phyloP scores from a whole-genome alignment of 2,888 invertebrate genomes.

The Diloba caeruleocephala region DNA sequence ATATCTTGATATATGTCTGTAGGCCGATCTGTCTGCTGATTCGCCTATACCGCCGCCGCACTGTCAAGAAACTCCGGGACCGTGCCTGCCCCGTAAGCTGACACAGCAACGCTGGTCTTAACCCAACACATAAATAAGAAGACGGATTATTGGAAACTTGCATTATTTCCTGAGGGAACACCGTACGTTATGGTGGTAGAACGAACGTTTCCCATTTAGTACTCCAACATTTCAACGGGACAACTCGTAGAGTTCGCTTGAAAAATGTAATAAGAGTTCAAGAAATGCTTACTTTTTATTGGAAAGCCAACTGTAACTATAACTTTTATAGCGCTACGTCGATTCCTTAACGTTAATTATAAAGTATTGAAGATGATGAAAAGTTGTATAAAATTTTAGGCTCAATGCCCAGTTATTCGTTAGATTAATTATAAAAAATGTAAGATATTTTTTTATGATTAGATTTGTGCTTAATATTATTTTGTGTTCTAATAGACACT shows the following conservation, averaged over 20 bases:
- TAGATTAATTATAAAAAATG: too few species aligned
- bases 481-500: too few species aligned
- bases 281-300: conserved; percentile 59
- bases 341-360: conserved; percentile 45
- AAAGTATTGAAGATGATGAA: conserved; percentile 13
- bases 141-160: conserved; percentile 44
- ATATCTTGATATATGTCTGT: too few species aligned
- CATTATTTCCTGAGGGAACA: conserved; percentile 36
- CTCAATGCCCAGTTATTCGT: too few species aligned
- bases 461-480: too few species aligned
- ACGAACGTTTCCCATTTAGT: conserved; percentile 57
- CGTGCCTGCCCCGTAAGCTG: too few species aligned
- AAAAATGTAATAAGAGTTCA: conserved; percentile 59
- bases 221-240: conserved; percentile 58
- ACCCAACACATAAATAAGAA: conserved; percentile 39
- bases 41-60: too few species aligned
- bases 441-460: too few species aligned
- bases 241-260: conserved; percentile 48
- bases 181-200: conserved; percentile 40
- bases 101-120: too few species aligned
- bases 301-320: conserved; percentile 49
- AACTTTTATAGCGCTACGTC: conserved; percentile 50
- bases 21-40: too few species aligned
- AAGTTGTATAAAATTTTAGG: conserved; percentile 25
- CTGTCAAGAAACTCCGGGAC: too few species aligned